Evolutionary conservation across 2,888 invertebrate genomes (phyloP).

Genomic region (Oscheius sp.): DNA sequence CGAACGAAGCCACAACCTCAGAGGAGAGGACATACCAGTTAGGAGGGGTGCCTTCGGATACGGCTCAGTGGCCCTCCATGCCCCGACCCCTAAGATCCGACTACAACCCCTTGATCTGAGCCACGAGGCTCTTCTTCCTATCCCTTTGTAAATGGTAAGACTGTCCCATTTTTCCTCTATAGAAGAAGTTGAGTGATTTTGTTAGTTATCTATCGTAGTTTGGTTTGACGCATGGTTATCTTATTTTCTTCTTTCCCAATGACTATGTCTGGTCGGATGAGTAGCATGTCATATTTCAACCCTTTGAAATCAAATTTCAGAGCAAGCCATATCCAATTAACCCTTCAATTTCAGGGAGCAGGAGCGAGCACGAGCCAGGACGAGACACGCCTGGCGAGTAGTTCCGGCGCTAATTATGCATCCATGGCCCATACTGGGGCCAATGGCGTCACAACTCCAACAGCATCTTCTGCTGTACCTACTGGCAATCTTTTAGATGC

Average conservation of each 20-base stretch:
- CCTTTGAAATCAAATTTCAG: not conserved
- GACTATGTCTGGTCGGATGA: slow-evolving; percentile 10
- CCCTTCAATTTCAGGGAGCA: slow-evolving; percentile 42
- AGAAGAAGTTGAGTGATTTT: not conserved
- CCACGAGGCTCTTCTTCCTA: slow-evolving; percentile 40
- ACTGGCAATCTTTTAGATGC: slow-evolving; percentile 57
- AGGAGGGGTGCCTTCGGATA: slow-evolving; percentile 32
- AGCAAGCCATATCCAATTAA: not conserved
- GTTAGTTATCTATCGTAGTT: slow-evolving; percentile 4
- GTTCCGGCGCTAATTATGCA: slow-evolving; percentile 59
- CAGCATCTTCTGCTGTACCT: slow-evolving; percentile 31
- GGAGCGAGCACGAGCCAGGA: slow-evolving; percentile 52
- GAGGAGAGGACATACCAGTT: slow-evolving; percentile 32
- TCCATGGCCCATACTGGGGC: slow-evolving; percentile 55
- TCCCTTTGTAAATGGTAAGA: slow-evolving; percentile 30
- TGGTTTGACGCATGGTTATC: not conserved
- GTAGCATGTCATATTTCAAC: slow-evolving; percentile 7
- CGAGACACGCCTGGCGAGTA: slow-evolving; percentile 57
- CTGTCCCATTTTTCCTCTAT: not conserved
- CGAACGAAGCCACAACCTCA: slow-evolving; percentile 20
- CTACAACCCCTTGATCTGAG: slow-evolving; percentile 48
- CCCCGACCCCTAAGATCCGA: slow-evolving; percentile 45
- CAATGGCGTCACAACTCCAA: slow-evolving; percentile 48
- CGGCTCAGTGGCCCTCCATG: slow-evolving; percentile 46
- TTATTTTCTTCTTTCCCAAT: not conserved